Conservation (phyloP, 1,140 invertebrate genomes). For the Triops longicaudatus region DNA sequence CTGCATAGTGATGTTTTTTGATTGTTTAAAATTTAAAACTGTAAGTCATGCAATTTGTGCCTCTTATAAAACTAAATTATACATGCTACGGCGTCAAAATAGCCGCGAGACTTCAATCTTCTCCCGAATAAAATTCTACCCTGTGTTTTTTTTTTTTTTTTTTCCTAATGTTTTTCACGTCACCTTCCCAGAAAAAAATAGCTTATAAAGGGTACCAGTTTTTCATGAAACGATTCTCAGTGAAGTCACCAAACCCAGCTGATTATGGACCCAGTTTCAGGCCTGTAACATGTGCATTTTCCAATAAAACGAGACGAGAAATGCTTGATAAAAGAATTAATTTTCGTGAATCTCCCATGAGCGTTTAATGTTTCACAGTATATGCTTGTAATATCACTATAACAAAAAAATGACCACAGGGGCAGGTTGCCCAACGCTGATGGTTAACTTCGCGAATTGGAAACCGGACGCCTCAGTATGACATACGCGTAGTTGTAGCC, state of each 20-base stretch:
- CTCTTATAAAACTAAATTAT: background rate
- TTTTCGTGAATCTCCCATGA: background rate
- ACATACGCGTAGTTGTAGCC: too few species aligned
- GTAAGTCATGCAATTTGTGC: background rate
- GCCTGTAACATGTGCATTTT: conserved; percentile 15
- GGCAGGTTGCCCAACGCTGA: too few species aligned
- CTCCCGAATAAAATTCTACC: background rate
- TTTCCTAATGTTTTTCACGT: background rate
- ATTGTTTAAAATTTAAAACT: background rate
- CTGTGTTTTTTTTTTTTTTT: background rate
- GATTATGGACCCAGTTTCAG: background rate
- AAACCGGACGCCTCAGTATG: too few species aligned
- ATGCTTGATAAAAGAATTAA: background rate
- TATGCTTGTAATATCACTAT: too few species aligned
- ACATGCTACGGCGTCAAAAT: background rate
- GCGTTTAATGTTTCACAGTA: background rate
- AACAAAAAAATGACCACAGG: too few species aligned
- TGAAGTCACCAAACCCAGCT: background rate
- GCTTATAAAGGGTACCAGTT: background rate
- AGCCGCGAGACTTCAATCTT: too few species aligned
- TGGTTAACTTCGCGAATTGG: too few species aligned
- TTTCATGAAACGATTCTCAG: background rate
- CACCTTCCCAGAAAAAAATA: background rate
- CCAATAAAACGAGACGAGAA: conserved; percentile 15
- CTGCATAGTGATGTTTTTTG: background rate